These are phyloP conservation scores for Caerostris darwini DNA, from an alignment of 1,140 invertebrate species.

Conservation along the genomic window DNA sequence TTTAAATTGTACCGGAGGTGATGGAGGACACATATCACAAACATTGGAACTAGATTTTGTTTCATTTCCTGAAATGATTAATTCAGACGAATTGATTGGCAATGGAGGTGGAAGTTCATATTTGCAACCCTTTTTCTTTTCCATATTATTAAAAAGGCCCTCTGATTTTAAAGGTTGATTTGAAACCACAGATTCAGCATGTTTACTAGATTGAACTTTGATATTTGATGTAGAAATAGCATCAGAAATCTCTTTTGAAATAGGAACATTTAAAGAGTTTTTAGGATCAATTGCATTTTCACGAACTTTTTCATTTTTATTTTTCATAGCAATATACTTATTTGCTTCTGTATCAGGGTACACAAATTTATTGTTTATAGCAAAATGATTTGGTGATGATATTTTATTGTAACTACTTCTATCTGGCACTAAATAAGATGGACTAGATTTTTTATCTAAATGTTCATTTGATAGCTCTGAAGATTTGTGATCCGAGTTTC, in stretches of 20 bases:
- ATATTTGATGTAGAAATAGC: not conserved
- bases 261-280: not conserved
- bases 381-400: conserved; percentile 10
- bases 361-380: conserved; percentile 1
- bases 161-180: conserved; percentile 66
- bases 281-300: conserved; percentile 1
- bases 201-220: conserved; percentile 35
- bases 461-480: conserved; percentile 35
- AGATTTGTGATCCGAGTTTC: not conserved
- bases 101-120: conserved; percentile 46
- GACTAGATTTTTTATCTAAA: conserved; percentile 22
- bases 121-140: conserved; percentile 55
- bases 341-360: not conserved
- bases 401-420: not conserved
- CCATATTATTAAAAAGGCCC: conserved; percentile 12
- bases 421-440: conserved; percentile 52
- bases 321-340: conserved; percentile 25
- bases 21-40: conserved; percentile 77
- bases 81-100: not conserved
- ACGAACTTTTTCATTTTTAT: not conserved
- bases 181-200: conserved; percentile 56
- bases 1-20: conserved; percentile 77
- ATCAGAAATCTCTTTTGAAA: not conserved
- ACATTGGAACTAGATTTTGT: conserved; percentile 45
- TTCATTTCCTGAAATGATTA: not conserved